A percentile compares a stretch with the other conserved stretches of the same genome.
Evolutionary conservation across 2,797 vertebrate genomes (phyloP).

Genomic region (Remorina albescens): DNA sequence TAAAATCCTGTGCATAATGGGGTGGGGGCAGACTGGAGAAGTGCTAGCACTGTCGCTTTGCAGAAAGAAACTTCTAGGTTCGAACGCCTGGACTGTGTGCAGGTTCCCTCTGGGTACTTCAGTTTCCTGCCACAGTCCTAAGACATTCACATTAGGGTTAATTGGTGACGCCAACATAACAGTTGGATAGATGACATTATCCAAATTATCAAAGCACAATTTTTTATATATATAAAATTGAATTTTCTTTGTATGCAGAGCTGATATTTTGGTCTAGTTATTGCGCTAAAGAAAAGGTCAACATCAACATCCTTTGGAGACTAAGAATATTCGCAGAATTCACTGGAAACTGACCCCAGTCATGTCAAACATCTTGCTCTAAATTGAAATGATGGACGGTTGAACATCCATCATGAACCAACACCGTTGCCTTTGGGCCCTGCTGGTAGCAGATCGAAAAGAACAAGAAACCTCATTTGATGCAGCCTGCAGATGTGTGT

Average conservation of each 20-base stretch:
- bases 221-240: not conserved
- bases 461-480: not conserved
- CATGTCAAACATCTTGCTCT: slow-evolving; percentile 6
- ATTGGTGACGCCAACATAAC: too few species aligned
- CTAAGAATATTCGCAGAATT: slow-evolving; percentile 8
- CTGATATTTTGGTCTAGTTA: slow-evolving; percentile 1
- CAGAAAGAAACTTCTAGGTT: too few species aligned
- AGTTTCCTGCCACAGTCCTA: too few species aligned
- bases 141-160: too few species aligned
- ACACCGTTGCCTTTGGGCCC: not conserved
- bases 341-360: not conserved
- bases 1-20: too few species aligned
- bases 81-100: too few species aligned
- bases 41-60: too few species aligned
- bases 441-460: slow-evolving; percentile 9
- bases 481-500: slow-evolving; percentile 1
- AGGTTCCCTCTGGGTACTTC: too few species aligned
- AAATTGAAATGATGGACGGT: slow-evolving; percentile 32
- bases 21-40: too few species aligned
- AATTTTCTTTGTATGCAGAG: not conserved
- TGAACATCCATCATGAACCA: slow-evolving; percentile 13
- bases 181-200: too few species aligned
- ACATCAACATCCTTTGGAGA: slow-evolving; percentile 1
- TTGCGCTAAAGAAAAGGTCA: slow-evolving; percentile 3
- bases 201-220: not conserved